phyloP scores from a whole-genome alignment of 2,113 vertebrate species.

The Cromileptes altivelis region DNA sequence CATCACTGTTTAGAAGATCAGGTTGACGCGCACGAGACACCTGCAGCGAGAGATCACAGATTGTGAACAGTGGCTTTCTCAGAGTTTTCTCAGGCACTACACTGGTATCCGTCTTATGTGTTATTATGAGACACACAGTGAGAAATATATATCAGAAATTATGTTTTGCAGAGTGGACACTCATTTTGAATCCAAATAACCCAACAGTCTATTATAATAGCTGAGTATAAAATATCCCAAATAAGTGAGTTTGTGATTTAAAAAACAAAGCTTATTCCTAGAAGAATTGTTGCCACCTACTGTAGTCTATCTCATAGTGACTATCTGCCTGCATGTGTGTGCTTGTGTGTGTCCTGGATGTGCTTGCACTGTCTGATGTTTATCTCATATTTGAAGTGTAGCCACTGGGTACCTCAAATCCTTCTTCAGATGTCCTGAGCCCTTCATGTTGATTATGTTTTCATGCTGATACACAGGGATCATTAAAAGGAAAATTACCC shows the following conservation, averaged over 20 bases:
- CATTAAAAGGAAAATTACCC: constrained; percentile 8
- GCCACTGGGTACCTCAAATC: not conserved
- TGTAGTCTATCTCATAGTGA: not conserved
- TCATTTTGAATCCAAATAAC: not conserved
- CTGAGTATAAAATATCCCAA: too few species aligned
- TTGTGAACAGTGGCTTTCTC: not conserved
- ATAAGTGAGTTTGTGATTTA: not conserved
- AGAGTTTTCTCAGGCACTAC: not conserved
- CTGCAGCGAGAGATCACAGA: constrained; percentile 1
- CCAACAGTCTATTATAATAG: too few species aligned
- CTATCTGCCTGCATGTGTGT: not conserved
- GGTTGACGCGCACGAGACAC: constrained; percentile 20
- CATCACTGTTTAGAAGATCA: not conserved
- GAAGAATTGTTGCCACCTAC: not conserved
- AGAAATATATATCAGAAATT: too few species aligned
- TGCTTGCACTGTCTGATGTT: not conserved
- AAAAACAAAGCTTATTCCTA: not conserved
- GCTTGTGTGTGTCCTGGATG: constrained; percentile 8
- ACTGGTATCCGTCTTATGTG: not conserved
- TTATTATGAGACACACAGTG: not conserved
- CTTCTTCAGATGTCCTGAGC: not conserved
- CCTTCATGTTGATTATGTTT: not conserved
- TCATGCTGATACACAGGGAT: constrained; percentile 14
- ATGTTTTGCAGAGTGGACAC: not conserved
- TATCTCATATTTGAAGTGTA: constrained; percentile 31